A percentile compares a stretch with the other conserved stretches of the same genome.
Evolutionary conservation across 2,888 invertebrate species (phyloP).

Genomic region (Hecatera dysodea): DNA sequence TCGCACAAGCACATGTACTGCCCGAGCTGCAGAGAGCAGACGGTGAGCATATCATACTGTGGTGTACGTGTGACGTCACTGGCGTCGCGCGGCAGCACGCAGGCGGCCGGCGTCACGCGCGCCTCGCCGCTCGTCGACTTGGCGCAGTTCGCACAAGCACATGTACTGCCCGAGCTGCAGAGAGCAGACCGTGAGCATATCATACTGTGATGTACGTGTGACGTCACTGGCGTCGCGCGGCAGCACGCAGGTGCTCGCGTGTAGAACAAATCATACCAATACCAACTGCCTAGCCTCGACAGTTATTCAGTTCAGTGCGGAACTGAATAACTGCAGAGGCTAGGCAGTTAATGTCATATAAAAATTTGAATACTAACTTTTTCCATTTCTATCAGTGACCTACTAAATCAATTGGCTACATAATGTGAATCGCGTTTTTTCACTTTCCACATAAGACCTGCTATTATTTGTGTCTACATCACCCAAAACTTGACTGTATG

Average conservation of each 20-base stretch:
- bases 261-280: too few species aligned
- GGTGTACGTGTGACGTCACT: conserved; percentile 97
- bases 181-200: conserved; percentile 70
- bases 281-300: too few species aligned
- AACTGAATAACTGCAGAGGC: too few species aligned
- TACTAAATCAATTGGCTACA: too few species aligned
- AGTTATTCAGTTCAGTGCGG: too few species aligned
- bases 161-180: conserved; percentile 91
- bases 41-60: conserved; percentile 81
- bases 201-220: conserved; percentile 20
- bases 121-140: conserved; percentile 95
- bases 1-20: conserved; percentile 93
- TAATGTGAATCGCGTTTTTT: too few species aligned
- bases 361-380: too few species aligned
- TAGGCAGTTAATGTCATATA: too few species aligned
- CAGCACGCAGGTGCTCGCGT: not conserved
- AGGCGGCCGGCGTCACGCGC: conserved; percentile 94
- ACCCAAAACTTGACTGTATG: too few species aligned
- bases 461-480: too few species aligned
- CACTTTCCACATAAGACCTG: too few species aligned
- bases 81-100: conserved; percentile 91
- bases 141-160: conserved; percentile 96
- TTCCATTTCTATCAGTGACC: too few species aligned
- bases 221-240: conserved; percentile 75
- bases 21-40: conserved; percentile 94